Percentiles rank a stretch among this genome's conserved stretches.
Conservation (phyloP, 1,140 invertebrate genomes). For the Eupeodes corollae region DNA sequence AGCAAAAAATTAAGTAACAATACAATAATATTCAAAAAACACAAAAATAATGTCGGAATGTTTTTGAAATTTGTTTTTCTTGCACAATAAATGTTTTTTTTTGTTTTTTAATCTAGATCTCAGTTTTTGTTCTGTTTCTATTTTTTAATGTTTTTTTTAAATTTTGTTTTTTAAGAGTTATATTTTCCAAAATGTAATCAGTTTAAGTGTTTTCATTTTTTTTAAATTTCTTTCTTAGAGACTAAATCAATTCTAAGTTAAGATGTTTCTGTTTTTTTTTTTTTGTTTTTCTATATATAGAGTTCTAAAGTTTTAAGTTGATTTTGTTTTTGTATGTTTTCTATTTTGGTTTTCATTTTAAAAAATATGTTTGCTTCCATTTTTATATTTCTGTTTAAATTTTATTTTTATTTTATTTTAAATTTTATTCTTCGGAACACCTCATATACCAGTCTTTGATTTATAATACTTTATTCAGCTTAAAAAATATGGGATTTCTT, state of each 20-base stretch:
- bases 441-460: slow-evolving; percentile 38
- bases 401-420: slow-evolving; percentile 11
- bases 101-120: slow-evolving; percentile 7
- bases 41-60: not conserved
- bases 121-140: slow-evolving; percentile 1
- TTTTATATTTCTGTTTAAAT: slow-evolving; percentile 12
- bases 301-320: slow-evolving; percentile 3
- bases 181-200: not conserved
- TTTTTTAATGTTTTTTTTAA: slow-evolving; percentile 7
- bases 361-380: slow-evolving; percentile 9
- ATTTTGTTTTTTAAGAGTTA: slow-evolving; percentile 16
- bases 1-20: too few species aligned
- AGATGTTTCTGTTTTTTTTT: slow-evolving; percentile 8
- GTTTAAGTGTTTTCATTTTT: slow-evolving; percentile 3
- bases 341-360: slow-evolving; percentile 4
- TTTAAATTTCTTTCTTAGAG: slow-evolving; percentile 1
- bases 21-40: not conserved
- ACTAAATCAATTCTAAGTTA: slow-evolving; percentile 13
- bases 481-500: not conserved
- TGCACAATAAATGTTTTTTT: slow-evolving; percentile 7
- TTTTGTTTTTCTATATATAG: slow-evolving; percentile 5
- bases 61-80: not conserved
- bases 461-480: slow-evolving; percentile 18
- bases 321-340: slow-evolving; percentile 6
- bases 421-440: slow-evolving; percentile 28